Evolutionary conservation across 2,797 vertebrate species (phyloP), one percentile per base, ranked within the genome.

Genomic region (Pangasius larnaudii): DNA sequence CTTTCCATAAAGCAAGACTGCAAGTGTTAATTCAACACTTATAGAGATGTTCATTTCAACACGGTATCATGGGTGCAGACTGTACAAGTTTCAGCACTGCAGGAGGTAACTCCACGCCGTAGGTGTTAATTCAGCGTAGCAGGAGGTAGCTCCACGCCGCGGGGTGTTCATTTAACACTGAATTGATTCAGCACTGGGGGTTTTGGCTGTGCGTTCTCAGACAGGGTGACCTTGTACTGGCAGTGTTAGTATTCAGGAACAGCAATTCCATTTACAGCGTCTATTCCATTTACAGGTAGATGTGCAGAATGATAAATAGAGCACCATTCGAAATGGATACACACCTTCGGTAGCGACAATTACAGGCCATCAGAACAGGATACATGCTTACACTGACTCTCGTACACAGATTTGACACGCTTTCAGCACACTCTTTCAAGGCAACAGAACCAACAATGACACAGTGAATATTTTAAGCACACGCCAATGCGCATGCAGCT

Each of bases 211-310:
- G n/a, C 0, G 11, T n/a, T 27, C 19, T 75, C 46, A 24, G 24
- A 58, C 71, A 42, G 78, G 24, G 27, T 69, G 87, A 86, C 84
- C 79, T 88, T 84, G 77, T 33, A 11, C 27, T 16, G n/a, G 11
- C 42, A 4, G n/a, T 58, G 77, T 71, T 61, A 39, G 77, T 82
- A 85, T 81, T 88, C 84, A 74, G 22, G 30, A 61, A 67, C 36
- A 24, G 77, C 58, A 0, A 74, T 51, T 81, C 77, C 75, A 74
- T 88, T 84, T 84, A 51, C 53, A 9, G 46, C 30, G 8, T 71
- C 83, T 71, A 83, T 83, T 83, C 22, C n/a, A 53, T 58, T 85
- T 58, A 58, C 69, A 30, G 71, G 71, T 85, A 46, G 71, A 74
- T 16, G 49, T 71, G 33, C 13, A 10, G 71, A 72, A 61, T 85